Evolutionary conservation across 1,140 invertebrate genomes (phyloP), one percentile per base, ranked within the genome.

Genomic region (Oryzaephilus surinamensis): DNA sequence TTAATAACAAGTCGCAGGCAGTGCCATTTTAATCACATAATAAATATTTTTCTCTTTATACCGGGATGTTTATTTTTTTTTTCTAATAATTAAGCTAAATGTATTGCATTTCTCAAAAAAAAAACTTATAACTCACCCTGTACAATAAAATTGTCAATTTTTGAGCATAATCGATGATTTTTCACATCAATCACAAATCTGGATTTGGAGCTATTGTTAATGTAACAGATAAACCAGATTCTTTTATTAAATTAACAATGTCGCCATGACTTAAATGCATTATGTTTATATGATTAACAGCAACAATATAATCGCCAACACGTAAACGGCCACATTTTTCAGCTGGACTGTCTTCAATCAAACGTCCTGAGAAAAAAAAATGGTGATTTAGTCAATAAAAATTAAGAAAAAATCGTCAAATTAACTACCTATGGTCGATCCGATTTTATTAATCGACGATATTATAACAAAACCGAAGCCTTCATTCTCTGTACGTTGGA

Each of bases 401-500:
- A n/a, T n/a, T n/a, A n/a, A 14, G 10, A 38, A 42, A 17, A 39
- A 40, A 17, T n/a, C n/a, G n/a, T 24, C 6, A 31, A 26, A 32
- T 41, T 46, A 65, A 68, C 72, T 73, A 83, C 93, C 93, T 57
- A 97, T 96, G 18, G 90, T 93, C 2, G 89, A 89, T 19, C 89
- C 88, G 40, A 84, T 79, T 69, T 87, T 89, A 48, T 92, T 92
- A 1, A 92, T 85, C 7, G 92, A 96, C 0, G 94, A 97, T 50
- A 98, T 97, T 34, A 99, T 96, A 13, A 98, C 93, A 66, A 98
- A 99, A 12, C 95, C 96, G 66, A 99, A 99, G 6, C 95, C 95
- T 68, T 99, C 95, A 40, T 83, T 88, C 52, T 97, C 91, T 59
- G 81, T 78, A 34, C 94, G 72, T 23, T 79, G 84, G 0, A 99